Conservation (phyloP, 2,113 vertebrate genomes). For the Mionectes macconnelli region DNA sequence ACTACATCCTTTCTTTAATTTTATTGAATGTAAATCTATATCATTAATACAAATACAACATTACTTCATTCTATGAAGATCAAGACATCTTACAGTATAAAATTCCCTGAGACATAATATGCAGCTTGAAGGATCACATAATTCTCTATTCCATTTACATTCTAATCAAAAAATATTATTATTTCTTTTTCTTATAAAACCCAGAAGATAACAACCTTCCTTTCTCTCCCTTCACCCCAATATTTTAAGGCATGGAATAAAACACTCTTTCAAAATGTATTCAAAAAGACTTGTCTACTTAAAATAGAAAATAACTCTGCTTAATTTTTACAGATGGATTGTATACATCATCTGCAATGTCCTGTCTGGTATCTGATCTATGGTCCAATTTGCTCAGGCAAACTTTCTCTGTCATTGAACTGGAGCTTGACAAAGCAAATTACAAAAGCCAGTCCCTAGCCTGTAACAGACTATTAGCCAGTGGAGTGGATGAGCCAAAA, state of each 20-base stretch:
- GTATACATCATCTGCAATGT: background rate
- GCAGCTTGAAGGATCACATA: background rate
- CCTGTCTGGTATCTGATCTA: background rate
- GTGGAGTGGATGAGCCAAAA: background rate
- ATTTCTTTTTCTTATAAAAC: background rate
- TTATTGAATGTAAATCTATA: conserved; percentile 10
- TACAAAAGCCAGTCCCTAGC: background rate
- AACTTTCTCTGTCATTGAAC: background rate
- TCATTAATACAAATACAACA: conserved; percentile 6
- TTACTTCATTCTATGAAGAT: background rate
- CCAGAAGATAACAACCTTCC: background rate
- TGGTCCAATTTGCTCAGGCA: background rate
- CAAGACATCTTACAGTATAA: background rate
- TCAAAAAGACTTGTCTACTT: background rate
- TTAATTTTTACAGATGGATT: background rate
- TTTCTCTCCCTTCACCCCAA: background rate
- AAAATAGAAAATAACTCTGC: background rate
- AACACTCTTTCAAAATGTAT: background rate
- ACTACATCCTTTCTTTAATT: background rate
- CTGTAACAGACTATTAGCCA: background rate
- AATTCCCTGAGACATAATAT: conserved; percentile 59
- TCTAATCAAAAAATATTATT: background rate
- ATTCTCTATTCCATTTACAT: background rate
- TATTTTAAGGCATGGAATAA: conserved; percentile 7
- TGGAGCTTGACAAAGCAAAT: background rate